Evolutionary conservation across 2,888 invertebrate genomes (phyloP).

Genomic region (Melanostoma scalare): DNA sequence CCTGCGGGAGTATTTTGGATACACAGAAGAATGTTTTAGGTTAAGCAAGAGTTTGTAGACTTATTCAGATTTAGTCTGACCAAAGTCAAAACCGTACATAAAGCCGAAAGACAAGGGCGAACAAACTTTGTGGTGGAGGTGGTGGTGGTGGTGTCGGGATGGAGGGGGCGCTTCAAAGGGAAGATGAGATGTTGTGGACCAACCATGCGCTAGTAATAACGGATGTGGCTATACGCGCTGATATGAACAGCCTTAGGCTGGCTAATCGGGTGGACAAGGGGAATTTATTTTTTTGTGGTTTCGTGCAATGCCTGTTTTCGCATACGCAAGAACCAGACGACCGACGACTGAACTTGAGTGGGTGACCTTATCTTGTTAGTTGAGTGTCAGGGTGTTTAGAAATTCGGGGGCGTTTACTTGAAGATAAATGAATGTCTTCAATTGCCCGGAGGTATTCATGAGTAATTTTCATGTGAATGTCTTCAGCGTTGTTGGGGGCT

Average conservation of each 20-base stretch:
- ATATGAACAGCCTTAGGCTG: background rate
- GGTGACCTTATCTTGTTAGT: constrained; percentile 47
- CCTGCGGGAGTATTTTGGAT: constrained; percentile 43
- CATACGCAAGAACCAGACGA: constrained; percentile 12
- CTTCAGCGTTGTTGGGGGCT: constrained; percentile 18
- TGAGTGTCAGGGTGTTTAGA: constrained; percentile 14
- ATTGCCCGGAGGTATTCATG: constrained; percentile 42
- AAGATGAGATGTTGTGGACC: constrained; percentile 11
- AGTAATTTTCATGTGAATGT: constrained; percentile 50
- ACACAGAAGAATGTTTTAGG: constrained; percentile 41
- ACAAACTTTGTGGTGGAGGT: background rate
- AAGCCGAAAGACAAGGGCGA: background rate
- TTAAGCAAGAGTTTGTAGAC: constrained; percentile 32
- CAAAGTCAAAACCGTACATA: background rate
- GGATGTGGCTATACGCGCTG: constrained; percentile 11
- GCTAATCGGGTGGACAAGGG: background rate
- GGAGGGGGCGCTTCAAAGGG: background rate
- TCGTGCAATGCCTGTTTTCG: constrained; percentile 9
- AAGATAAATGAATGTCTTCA: constrained; percentile 66
- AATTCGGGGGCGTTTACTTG: constrained; percentile 55
- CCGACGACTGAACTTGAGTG: constrained; percentile 21
- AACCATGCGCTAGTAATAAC: constrained; percentile 1
- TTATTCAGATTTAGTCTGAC: constrained; percentile 31
- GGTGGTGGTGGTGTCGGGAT: background rate
- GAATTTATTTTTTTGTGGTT: constrained; percentile 18